These are phyloP conservation scores for Crotalus helleri DNA, from an alignment of 2,113 vertebrate species.

Conservation along the genomic window DNA sequence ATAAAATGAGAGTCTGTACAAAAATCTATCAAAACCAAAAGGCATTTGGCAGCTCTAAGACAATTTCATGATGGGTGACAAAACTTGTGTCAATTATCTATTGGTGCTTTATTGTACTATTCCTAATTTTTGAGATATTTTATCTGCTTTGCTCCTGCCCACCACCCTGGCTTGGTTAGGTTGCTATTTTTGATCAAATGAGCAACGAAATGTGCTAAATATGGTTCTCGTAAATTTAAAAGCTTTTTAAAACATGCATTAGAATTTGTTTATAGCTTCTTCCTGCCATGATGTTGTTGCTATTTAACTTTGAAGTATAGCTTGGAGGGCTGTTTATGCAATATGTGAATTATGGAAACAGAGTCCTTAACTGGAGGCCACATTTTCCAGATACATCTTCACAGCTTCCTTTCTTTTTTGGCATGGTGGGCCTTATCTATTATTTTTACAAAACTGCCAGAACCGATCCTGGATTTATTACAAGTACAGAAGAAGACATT, in stretches of 20 bases:
- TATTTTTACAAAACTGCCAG: conserved; percentile 86
- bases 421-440: conserved; percentile 77
- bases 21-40: not conserved
- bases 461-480: conserved; percentile 86
- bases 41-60: not conserved
- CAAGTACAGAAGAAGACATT: conserved; percentile 84
- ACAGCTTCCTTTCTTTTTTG: conserved; percentile 76
- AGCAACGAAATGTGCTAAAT: not conserved
- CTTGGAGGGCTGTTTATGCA: not conserved
- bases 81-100: not conserved
- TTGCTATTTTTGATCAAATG: not conserved
- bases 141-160: not conserved
- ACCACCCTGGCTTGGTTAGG: not conserved
- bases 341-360: not conserved
- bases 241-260: not conserved
- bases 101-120: not conserved
- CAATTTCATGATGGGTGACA: not conserved
- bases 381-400: conserved; percentile 65
- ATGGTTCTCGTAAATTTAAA: not conserved
- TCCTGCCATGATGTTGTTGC: not conserved
- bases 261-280: not conserved
- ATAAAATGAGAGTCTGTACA: not conserved
- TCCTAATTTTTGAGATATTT: not conserved
- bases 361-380: conserved; percentile 78
- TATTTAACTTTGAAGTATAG: not conserved